These are phyloP conservation scores for Hassar affinis DNA, from an alignment of 2,113 vertebrate genomes.

Conservation along the genomic window DNA sequence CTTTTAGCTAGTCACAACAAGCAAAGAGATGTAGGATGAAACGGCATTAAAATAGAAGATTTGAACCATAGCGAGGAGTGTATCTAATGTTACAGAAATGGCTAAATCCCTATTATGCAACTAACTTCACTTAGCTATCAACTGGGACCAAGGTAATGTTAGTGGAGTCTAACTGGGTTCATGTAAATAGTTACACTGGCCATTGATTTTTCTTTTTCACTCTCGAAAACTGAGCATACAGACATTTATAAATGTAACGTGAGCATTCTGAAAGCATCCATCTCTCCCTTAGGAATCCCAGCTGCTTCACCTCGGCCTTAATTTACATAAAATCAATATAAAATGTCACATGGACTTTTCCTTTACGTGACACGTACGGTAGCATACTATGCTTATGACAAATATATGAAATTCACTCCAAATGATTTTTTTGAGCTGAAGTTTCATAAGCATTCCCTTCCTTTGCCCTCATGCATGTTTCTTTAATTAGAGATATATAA, in stretches of 20 bases:
- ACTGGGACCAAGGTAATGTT: neutral
- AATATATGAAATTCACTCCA: neutral
- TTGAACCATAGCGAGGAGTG: neutral
- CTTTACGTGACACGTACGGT: neutral
- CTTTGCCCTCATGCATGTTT: constrained; percentile 33
- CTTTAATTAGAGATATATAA: constrained; percentile 52
- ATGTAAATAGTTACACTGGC: neutral
- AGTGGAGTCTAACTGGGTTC: neutral
- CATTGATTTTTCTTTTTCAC: neutral
- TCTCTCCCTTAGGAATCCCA: neutral
- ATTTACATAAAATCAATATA: neutral
- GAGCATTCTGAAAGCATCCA: neutral
- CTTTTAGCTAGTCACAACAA: neutral
- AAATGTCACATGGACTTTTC: neutral
- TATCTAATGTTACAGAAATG: no score
- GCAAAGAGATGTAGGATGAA: neutral
- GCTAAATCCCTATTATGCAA: no score
- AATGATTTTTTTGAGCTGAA: neutral
- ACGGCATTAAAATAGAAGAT: neutral
- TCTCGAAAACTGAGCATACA: neutral
- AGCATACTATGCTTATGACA: neutral
- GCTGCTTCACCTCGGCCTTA: neutral
- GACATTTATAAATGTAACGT: neutral
- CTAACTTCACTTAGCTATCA: neutral
- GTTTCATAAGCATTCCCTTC: neutral